phyloP scores from a whole-genome alignment of 2,888 invertebrate genomes.

The Dynastes grantii region DNA sequence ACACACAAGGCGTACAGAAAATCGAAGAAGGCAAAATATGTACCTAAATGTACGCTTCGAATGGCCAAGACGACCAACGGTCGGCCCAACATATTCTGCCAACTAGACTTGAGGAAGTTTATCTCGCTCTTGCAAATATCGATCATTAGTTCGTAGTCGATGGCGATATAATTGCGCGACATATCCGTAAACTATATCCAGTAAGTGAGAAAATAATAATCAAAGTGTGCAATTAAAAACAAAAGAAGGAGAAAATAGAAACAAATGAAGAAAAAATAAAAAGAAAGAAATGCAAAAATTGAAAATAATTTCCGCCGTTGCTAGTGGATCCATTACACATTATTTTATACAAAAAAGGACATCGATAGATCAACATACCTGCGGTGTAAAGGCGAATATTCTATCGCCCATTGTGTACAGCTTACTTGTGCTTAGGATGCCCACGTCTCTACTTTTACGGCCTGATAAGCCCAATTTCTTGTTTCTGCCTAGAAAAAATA shows the following conservation, averaged over 20 bases:
- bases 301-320: background rate
- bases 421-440: conserved; percentile 98
- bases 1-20: background rate
- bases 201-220: conserved; percentile 77
- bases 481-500: conserved; percentile 83
- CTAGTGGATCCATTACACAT: background rate
- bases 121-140: conserved; percentile 98
- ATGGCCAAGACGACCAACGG: conserved; percentile 94
- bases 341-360: background rate
- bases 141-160: conserved; percentile 97
- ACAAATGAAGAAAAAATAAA: conserved; percentile 23
- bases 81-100: conserved; percentile 98
- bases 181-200: conserved; percentile 94
- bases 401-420: conserved; percentile 95
- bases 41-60: conserved; percentile 93
- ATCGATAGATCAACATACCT: conserved; percentile 77
- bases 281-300: background rate
- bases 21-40: conserved; percentile 7
- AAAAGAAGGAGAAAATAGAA: conserved; percentile 53
- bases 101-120: conserved; percentile 97
- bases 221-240: conserved; percentile 53
- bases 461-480: conserved; percentile 96
- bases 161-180: conserved; percentile 98
- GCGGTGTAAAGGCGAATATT: conserved; percentile 98
- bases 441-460: conserved; percentile 95